These are phyloP conservation scores for Pteruthius melanotis DNA, from an alignment of 2,113 vertebrate species.

Conservation along the genomic window DNA sequence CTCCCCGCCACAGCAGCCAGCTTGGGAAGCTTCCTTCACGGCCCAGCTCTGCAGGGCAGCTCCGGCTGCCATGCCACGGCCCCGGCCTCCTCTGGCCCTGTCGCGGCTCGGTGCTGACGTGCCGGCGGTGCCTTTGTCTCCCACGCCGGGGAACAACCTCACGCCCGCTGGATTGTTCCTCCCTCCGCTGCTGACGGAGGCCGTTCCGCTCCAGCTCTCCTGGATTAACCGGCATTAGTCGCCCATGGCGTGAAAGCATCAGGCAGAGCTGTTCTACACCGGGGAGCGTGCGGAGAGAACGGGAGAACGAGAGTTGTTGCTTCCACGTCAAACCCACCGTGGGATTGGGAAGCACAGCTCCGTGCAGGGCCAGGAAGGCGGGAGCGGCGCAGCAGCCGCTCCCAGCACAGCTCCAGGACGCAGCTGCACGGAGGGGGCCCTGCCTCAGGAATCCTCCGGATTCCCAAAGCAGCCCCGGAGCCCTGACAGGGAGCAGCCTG, in stretches of 20 bases:
- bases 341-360: not conserved
- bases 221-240: not conserved
- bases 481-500: not conserved
- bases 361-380: not conserved
- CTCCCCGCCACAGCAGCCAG: fast-evolving
- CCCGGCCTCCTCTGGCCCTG: not conserved
- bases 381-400: not conserved
- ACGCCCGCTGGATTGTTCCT: not conserved
- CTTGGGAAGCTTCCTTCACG: fast-evolving
- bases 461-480: not conserved
- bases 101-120: not conserved
- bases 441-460: not conserved
- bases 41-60: not conserved
- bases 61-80: fast-evolving
- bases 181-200: not conserved
- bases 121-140: not conserved
- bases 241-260: not conserved
- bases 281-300: not conserved
- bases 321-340: not conserved
- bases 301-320: conserved; percentile 20
- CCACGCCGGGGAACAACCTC: not conserved
- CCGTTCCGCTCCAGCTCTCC: not conserved
- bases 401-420: not conserved
- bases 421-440: not conserved
- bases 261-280: not conserved